Conservation (phyloP, 2,888 invertebrate species). For the Cylindroiulus punctatus region DNA sequence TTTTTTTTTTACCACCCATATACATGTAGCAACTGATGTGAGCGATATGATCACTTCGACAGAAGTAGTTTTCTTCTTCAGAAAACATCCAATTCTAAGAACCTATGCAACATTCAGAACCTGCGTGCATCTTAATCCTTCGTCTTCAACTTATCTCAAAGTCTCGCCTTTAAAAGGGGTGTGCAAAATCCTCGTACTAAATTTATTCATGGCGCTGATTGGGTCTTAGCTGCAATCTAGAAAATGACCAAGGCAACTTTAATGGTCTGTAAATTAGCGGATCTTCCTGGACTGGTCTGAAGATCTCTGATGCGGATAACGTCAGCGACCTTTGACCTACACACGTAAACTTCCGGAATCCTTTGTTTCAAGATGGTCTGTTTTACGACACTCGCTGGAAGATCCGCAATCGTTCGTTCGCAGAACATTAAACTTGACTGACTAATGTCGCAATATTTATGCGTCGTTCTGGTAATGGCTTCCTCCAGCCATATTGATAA, state of each 20-base stretch:
- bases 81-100: no score
- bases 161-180: neutral
- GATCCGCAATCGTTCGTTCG: neutral
- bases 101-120: no score
- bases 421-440: neutral
- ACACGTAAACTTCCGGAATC: neutral
- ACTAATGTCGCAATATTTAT: neutral
- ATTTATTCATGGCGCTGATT: neutral
- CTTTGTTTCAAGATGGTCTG: neutral
- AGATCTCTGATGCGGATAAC: neutral
- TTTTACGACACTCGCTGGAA: neutral
- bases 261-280: neutral
- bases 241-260: neutral
- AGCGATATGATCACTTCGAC: no score
- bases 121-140: no score
- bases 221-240: neutral
- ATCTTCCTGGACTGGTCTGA: neutral
- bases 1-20: no score
- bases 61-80: no score
- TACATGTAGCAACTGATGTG: no score
- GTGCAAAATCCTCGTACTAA: neutral
- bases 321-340: neutral
- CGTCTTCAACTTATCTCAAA: neutral
- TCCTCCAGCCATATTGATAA: conserved; percentile 26
- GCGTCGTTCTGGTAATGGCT: neutral